Evolutionary conservation across 2,113 vertebrate genomes (phyloP), one percentile per base, ranked within the genome.

Genomic region (Tyrannus savana): DNA sequence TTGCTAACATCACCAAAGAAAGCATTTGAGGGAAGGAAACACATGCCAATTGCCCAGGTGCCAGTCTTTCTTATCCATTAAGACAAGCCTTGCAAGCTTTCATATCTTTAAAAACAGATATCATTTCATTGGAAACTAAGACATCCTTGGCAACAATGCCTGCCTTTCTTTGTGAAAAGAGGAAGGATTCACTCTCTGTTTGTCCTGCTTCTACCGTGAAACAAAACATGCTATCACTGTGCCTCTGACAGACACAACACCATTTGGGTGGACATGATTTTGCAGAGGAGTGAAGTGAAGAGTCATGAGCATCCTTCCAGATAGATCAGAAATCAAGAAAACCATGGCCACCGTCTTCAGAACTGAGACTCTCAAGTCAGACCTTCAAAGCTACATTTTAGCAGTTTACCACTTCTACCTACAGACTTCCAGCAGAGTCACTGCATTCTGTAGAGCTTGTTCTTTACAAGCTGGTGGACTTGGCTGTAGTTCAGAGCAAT

Each of bases 371-470:
- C 31, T 78, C 21, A 39, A 89, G 47, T 50, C 60, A 86, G 39
- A 35, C 27, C 44, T 93, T 92, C 68, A 77, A 67, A 94, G 25
- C 50, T 90, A 60, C 46, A 39, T 77, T 91, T 95, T 67, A 92
- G 55, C 73, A 86, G 68, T 85, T 85, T 47, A 77, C 62, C 82
- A 62, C 77, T 75, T 81, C 60, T 42, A 91, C 88, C 59, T 56
- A 74, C 59, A 90, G 80, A 63, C 49, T 90, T 93, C 39, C 73
- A 90, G 64, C 89, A 89, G 52, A 90, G 42, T 27, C 14, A 4
- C 33, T 87, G 25, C 73, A n/a, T 80, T 88, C 55, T 67, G n/a
- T 50, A 77, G 39, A 59, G 50, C 25, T 47, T 8, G 0, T 14
- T 53, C 62, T 79, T 88, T 53, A 71, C 19, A 18, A 77, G 50